Evolutionary conservation across 2,113 vertebrate genomes (phyloP).

Genomic region (Alexandromys fortis): DNA sequence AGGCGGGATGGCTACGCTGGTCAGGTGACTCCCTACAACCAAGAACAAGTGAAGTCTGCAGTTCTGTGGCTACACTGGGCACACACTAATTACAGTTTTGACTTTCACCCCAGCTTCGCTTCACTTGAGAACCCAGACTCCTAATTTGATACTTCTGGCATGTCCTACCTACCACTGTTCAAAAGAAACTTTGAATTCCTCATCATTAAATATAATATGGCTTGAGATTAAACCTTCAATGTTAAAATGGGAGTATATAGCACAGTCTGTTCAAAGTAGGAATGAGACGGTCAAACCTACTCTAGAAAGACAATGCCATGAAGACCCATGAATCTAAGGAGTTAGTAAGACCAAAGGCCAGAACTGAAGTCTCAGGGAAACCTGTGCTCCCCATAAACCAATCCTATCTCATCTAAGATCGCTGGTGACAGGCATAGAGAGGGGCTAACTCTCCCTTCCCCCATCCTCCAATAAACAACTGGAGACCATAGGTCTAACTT

Average conservation of each 20-base stretch:
- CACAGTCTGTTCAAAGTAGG: neutral
- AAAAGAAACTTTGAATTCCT: neutral
- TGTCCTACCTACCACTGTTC: neutral
- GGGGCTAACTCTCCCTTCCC: neutral
- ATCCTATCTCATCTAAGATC: neutral
- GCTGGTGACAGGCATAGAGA: neutral
- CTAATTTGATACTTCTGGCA: neutral
- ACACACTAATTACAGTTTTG: neutral
- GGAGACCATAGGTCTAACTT: neutral
- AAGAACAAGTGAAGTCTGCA: neutral
- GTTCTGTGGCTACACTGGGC: rapidly evolving
- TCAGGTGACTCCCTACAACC: neutral
- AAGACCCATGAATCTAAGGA: neutral
- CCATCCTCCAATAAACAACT: neutral
- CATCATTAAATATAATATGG: neutral
- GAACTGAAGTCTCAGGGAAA: too few species aligned
- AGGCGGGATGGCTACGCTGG: neutral
- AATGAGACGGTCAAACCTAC: neutral
- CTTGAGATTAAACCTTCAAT: neutral
- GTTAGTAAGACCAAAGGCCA: neutral
- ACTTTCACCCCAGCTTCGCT: neutral
- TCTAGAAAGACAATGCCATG: neutral
- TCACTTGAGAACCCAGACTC: neutral
- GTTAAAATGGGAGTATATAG: neutral
- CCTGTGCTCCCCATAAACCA: neutral